Evolutionary conservation across 2,797 vertebrate genomes (phyloP), one percentile per base, ranked within the genome.

Genomic region (Danio tinwini): DNA sequence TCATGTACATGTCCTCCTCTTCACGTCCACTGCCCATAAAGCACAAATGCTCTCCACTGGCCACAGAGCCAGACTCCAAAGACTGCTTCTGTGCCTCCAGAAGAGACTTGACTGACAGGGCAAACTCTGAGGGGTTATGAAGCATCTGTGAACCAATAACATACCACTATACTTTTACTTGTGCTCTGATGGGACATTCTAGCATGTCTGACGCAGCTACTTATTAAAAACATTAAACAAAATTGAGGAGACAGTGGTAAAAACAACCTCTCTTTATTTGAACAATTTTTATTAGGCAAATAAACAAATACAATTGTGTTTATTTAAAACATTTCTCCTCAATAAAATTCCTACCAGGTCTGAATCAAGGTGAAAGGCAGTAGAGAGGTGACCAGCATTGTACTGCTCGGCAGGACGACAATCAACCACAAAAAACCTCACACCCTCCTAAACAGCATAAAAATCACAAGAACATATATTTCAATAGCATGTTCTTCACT

Each of bases 1-100:
- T 99, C 98, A 99, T 99, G 87, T 99, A 99, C 98, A 99, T 99
- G 91, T 99, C 98, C 89, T 99, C 98, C 80, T 99, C 98, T 86
- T 99, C 98, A 17, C 98, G 92, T 75, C 98, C 98, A 45, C 97
- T 99, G 86, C 98, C 98, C 98, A 99, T 98, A 87, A 99, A 99
- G 87, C 98, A 99, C 77, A 99, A 93, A 73, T 99, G 97, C 70
- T 99, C 97, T 75, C 98, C 98, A 5, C 97, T 96, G 81, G 98
- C 98, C 8, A 99, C 85, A 61, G 97, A 99, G 68, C 97, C 98
- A 0, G 98, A 98, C 86, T 99, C 96, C 45, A 99, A 91, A 49
- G 97, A 98, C 61, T 98, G 97, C 42, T 98, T 99, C 92, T 99
- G 97, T n/a, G 97, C 93, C 92, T 99, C 98, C 89, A 99, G 83